phyloP scores from a whole-genome alignment of 2,113 vertebrate species.

The Colaptes auratus region DNA sequence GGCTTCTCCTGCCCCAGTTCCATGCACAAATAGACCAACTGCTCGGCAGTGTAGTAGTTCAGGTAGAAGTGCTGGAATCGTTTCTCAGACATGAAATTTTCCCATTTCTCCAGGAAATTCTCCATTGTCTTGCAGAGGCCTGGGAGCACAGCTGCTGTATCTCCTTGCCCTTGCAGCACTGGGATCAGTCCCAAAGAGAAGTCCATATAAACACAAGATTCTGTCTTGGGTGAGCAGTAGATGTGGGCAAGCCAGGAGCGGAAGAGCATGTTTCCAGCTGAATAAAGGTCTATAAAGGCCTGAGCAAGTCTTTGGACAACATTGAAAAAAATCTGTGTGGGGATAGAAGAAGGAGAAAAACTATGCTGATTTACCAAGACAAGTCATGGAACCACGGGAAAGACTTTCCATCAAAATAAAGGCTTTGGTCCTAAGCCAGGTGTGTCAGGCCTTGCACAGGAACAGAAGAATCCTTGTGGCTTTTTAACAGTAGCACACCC shows the following conservation, averaged over 20 bases:
- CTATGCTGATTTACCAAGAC: background rate
- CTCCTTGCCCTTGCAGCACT: conserved; percentile 73
- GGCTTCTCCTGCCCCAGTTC: conserved; percentile 68
- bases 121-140: conserved; percentile 89
- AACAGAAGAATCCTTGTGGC: background rate
- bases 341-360: background rate
- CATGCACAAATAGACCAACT: conserved; percentile 87
- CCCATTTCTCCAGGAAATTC: conserved; percentile 83
- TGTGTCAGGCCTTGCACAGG: background rate
- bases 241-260: conserved; percentile 84
- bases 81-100: conserved; percentile 81
- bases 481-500: background rate
- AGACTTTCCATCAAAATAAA: background rate
- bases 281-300: conserved; percentile 87
- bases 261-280: conserved; percentile 91
- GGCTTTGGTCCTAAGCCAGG: background rate
- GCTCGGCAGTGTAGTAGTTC: conserved; percentile 92
- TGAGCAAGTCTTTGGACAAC: conserved; percentile 86
- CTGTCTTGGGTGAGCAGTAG: conserved; percentile 66
- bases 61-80: conserved; percentile 84
- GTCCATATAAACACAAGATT: conserved; percentile 77
- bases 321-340: conserved; percentile 84
- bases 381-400: background rate
- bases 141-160: conserved; percentile 76
- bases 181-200: conserved; percentile 74